These are phyloP conservation scores for Spheniscus mendiculus DNA, from an alignment of 2,113 vertebrate species.

Conservation along the genomic window DNA sequence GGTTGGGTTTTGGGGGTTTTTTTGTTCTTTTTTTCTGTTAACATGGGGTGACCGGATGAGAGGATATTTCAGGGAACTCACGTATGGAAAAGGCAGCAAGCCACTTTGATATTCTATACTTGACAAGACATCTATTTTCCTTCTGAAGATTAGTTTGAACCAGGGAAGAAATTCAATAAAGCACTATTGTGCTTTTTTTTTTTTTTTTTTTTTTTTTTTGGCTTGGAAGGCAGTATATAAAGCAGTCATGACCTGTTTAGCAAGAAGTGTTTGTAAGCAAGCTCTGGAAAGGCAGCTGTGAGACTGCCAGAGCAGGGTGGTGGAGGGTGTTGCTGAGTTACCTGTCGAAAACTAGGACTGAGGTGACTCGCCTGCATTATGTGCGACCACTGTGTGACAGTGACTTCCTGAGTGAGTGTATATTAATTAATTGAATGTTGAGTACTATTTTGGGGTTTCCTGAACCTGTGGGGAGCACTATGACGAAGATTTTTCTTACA, in stretches of 20 bases:
- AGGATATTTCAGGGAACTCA: background rate
- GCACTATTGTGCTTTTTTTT: background rate
- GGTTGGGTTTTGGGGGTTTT: background rate
- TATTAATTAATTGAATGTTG: background rate
- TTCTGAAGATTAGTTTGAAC: constrained; percentile 1
- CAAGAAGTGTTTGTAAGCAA: constrained; percentile 37
- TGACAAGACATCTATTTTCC: constrained; percentile 32
- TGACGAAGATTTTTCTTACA: background rate
- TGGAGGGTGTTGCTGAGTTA: constrained; percentile 1
- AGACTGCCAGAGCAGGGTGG: background rate
- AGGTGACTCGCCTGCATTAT: background rate
- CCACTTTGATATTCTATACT: background rate
- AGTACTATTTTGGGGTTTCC: background rate
- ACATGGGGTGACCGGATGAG: background rate
- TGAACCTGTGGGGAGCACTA: background rate
- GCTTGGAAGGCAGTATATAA: background rate
- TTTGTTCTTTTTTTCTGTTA: background rate
- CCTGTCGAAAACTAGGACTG: background rate
- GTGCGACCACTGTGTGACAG: background rate
- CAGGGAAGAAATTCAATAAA: constrained; percentile 14
- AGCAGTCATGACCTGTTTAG: constrained; percentile 47
- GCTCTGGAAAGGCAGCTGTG: background rate
- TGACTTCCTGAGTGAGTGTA: background rate
- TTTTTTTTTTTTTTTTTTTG: background rate
- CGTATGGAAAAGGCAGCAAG: background rate